Evolutionary conservation across 1,140 invertebrate species (phyloP).

Genomic region (Aphelenchoides fujianensis): DNA sequence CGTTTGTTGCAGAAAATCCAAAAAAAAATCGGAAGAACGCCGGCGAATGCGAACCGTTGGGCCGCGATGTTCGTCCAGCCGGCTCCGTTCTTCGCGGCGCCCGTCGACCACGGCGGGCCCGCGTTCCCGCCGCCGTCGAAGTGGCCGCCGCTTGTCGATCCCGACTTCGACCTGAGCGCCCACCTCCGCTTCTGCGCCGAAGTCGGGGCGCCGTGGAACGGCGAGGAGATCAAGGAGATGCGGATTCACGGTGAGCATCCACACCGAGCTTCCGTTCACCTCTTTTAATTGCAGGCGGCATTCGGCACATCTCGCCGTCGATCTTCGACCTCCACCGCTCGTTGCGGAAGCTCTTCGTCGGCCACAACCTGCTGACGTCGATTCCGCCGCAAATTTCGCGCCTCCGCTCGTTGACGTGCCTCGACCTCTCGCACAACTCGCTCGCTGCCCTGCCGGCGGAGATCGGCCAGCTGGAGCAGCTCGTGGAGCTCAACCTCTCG

Average conservation of each 20-base stretch:
- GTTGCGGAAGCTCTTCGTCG: slow-evolving; percentile 51
- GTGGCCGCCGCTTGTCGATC: no score
- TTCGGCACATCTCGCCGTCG: not conserved
- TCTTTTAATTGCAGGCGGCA: no score
- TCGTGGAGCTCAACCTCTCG: slow-evolving; percentile 77
- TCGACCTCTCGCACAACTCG: slow-evolving; percentile 92
- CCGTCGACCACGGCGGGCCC: no score
- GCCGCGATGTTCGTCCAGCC: no score
- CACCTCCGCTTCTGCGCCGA: not conserved
- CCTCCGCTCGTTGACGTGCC: slow-evolving; percentile 70
- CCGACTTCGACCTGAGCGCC: not conserved
- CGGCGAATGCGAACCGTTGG: no score
- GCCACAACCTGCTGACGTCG: slow-evolving; percentile 43
- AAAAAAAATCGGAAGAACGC: no score
- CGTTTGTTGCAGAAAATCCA: no score
- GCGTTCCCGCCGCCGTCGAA: no score
- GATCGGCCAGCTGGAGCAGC: slow-evolving; percentile 36
- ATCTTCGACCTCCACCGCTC: slow-evolving; percentile 50
- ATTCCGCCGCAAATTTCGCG: slow-evolving; percentile 51
- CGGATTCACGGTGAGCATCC: not conserved
- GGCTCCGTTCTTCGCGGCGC: no score
- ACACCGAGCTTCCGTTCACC: no score
- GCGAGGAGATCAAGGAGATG: not conserved
- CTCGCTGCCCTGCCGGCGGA: slow-evolving; percentile 82
- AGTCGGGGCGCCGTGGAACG: no score